Base-by-base conservation (phyloP, 1,140 invertebrate genomes). In the Drosophila bipectinata region DNA sequence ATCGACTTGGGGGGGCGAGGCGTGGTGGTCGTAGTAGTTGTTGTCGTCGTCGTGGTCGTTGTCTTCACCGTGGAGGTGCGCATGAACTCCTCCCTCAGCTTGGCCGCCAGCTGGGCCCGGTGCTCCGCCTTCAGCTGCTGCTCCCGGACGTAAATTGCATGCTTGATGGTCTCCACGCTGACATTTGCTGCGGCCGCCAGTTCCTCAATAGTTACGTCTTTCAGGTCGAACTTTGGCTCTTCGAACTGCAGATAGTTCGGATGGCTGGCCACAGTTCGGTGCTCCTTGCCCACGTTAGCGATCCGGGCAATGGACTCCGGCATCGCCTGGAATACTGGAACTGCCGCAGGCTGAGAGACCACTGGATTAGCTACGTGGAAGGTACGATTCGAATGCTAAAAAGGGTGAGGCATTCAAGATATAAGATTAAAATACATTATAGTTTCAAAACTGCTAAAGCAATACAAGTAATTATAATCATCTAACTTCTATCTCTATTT, bases 81-180 rank as follows among this genome's bases (percentile, higher is more conserved):
- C 49, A 91, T 89, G 6, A 91, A 91, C 32, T 91, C 90, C 39
- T 91, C 79, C 2, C 81, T 83, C 49, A 84, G 15, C 51, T 89
- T 91, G 18, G 84, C 67, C 15, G 87, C 78, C 62, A 91, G 47
- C 69, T 80, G 75, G 3, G 85, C 81, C 6, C 83, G 71, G 55
- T 91, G 90, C 61, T 91, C 91, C 5, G 90, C 93, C 66, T 95
- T 90, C 21, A 95, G 76, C 77, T 95, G 95, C 75, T 96, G 95
- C 53, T 96, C 95, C 39, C 94, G 93, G 48, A 95, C 80, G 10
- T 94, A 92, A 59, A 96, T 95, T 1, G 95, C 95, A 14, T 95
- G 93, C 75, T 96, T 95, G 1, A 96, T 93, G 6, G 95, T 95
- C 56, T 96, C 95, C 64, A 95, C 93, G 0, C 94, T 96, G 32